Percentiles rank a stretch among this genome's conserved stretches.
Conservation (phyloP, 2,888 invertebrate genomes). For the Homarus gammarus region DNA sequence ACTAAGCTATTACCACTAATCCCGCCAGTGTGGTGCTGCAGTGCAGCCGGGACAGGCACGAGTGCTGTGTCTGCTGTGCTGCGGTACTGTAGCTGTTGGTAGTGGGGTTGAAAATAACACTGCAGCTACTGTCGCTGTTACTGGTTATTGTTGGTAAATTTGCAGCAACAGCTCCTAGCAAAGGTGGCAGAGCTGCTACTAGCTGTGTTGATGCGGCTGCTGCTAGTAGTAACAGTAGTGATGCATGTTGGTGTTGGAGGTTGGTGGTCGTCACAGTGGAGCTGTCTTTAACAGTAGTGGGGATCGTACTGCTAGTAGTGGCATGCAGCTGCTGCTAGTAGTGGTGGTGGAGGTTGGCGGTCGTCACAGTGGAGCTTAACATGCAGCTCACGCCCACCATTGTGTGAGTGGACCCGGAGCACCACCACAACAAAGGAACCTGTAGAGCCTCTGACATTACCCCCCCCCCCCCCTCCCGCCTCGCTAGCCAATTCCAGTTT, state of each 20-base stretch:
- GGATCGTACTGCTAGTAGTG: not conserved
- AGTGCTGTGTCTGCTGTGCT: too few relatives aligned
- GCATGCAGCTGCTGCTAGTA: not conserved
- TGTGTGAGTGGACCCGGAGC: not conserved
- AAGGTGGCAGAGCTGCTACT: too few relatives aligned
- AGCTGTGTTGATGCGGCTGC: too few relatives aligned
- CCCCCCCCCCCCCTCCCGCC: not conserved
- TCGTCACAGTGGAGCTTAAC: not conserved
- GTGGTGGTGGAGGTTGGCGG: not conserved
- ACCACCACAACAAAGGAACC: not conserved
- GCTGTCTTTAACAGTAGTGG: not conserved
- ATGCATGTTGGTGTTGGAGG: not conserved
- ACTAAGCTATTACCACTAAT: too few relatives aligned
- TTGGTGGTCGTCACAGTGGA: not conserved
- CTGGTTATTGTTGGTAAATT: too few relatives aligned
- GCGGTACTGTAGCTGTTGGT: too few relatives aligned
- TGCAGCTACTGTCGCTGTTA: too few relatives aligned
- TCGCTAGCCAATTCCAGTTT: not conserved
- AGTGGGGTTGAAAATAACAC: too few relatives aligned
- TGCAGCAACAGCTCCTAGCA: too few relatives aligned
- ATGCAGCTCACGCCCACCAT: conserved; percentile 24
- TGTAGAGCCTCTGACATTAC: conserved; percentile 27
- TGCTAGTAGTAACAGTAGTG: too few relatives aligned
- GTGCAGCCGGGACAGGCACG: too few relatives aligned
- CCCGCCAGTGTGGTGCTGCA: too few relatives aligned